Conservation (phyloP, 1,140 invertebrate species). For the Pseudomyrmex concolor region DNA sequence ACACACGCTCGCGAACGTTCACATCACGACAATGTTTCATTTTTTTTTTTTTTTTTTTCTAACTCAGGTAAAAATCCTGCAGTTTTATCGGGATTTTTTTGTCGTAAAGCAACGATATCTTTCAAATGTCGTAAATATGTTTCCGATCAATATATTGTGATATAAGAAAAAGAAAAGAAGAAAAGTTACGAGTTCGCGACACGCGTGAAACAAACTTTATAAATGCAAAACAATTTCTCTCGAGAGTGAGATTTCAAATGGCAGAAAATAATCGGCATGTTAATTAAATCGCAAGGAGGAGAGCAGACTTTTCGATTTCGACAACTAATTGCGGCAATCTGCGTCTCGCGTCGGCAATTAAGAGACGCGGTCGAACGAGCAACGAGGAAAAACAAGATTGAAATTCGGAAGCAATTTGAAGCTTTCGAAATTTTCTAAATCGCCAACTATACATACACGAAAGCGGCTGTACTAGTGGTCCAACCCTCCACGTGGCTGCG, state of each 20-base stretch:
- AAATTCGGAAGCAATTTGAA: conserved; percentile 12
- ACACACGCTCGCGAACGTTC: not conserved
- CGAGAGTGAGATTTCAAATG: too few species aligned
- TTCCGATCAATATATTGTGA: not conserved
- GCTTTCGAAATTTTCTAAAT: conserved; percentile 19
- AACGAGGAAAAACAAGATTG: not conserved
- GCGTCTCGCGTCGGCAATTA: not conserved
- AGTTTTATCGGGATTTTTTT: not conserved
- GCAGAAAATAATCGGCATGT: not conserved
- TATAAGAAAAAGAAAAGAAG: not conserved
- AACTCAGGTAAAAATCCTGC: not conserved
- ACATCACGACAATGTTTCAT: not conserved
- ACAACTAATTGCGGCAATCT: not conserved
- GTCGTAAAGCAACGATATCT: not conserved
- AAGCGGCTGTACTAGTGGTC: conserved; percentile 57
- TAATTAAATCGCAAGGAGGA: not conserved
- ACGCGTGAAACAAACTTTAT: too few species aligned
- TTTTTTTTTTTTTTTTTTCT: not conserved
- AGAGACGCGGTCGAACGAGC: not conserved
- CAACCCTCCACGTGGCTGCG: conserved; percentile 76
- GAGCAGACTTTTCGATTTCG: not conserved
- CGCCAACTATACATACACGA: conserved; percentile 27
- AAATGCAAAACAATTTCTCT: too few species aligned
- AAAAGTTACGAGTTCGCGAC: too few species aligned
- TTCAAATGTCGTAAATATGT: not conserved